Conservation (phyloP, 2,113 vertebrate species). For the Melanotaenia duboulayi region DNA sequence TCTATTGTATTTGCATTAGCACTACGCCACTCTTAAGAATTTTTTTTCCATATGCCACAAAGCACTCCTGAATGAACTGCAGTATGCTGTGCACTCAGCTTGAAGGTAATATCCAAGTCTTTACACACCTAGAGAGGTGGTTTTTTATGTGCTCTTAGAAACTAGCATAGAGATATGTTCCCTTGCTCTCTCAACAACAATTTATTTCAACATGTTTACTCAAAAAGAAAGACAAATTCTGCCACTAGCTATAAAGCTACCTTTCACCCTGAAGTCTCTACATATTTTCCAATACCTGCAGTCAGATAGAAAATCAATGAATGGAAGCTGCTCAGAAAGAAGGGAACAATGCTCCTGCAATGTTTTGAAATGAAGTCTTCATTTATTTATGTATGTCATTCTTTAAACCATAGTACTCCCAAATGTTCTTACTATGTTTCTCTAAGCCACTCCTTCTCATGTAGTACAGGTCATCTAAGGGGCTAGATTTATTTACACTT, state of each 20-base stretch:
- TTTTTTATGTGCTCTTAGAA: constrained; percentile 29
- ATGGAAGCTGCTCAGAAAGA: not conserved
- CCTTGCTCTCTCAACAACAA: not conserved
- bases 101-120: constrained; percentile 41
- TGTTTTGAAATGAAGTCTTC: constrained; percentile 35
- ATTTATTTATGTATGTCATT: constrained; percentile 22
- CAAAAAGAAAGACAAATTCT: constrained; percentile 31
- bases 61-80: constrained; percentile 7
- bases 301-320: constrained; percentile 73
- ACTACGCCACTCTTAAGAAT: constrained; percentile 26
- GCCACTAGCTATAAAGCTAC: constrained; percentile 46
- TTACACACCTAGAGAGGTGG: constrained; percentile 13
- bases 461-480: constrained; percentile 5
- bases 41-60: constrained; percentile 28
- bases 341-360: not conserved
- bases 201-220: not conserved
- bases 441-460: constrained; percentile 19
- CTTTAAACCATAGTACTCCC: not conserved
- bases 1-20: constrained; percentile 1
- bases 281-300: constrained; percentile 61
- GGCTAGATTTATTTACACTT: constrained; percentile 35
- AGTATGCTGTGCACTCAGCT: constrained; percentile 13
- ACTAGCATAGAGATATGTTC: not conserved
- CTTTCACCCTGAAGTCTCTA: constrained; percentile 46
- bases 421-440: constrained; percentile 25